Evolutionary conservation across 2,888 invertebrate genomes (phyloP).

Genomic region (Eupelmus urozonus): DNA sequence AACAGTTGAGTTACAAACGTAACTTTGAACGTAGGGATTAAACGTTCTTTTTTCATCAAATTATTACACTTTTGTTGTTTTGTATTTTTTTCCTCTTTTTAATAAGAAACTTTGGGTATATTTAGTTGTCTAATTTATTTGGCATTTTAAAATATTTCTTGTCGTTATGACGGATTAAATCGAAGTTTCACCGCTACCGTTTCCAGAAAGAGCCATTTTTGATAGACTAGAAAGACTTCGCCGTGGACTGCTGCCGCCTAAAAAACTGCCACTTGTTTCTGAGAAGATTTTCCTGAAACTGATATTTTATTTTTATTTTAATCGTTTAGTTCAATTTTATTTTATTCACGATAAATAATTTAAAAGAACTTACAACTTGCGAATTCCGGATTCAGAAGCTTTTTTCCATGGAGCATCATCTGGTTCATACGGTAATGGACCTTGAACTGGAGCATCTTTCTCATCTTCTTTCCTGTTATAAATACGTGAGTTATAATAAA

Average conservation of each 20-base stretch:
- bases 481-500: not conserved
- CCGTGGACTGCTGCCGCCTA: slow-evolving; percentile 87
- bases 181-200: slow-evolving; percentile 64
- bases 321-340: not conserved
- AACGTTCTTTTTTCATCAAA: slow-evolving; percentile 40
- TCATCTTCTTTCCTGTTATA: slow-evolving; percentile 76
- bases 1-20: slow-evolving; percentile 47
- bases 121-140: slow-evolving; percentile 55
- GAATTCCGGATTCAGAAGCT: slow-evolving; percentile 88
- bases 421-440: slow-evolving; percentile 96
- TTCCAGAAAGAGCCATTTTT: slow-evolving; percentile 83
- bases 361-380: slow-evolving; percentile 89
- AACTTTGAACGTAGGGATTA: slow-evolving; percentile 41
- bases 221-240: slow-evolving; percentile 88
- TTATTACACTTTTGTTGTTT: slow-evolving; percentile 13
- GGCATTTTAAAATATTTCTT: slow-evolving; percentile 56
- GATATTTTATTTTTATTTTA: slow-evolving; percentile 61
- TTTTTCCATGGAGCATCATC: slow-evolving; percentile 97
- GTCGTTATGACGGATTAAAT: slow-evolving; percentile 40
- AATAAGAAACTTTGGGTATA: slow-evolving; percentile 37
- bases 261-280: slow-evolving; percentile 83
- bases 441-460: slow-evolving; percentile 95
- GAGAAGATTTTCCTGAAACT: slow-evolving; percentile 95
- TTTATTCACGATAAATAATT: slow-evolving; percentile 10
- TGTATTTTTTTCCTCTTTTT: slow-evolving; percentile 19